A percentile compares a stretch with the other conserved stretches of the same genome.
Evolutionary conservation across 2,113 vertebrate species (phyloP).

Genomic region (Zeus faber): DNA sequence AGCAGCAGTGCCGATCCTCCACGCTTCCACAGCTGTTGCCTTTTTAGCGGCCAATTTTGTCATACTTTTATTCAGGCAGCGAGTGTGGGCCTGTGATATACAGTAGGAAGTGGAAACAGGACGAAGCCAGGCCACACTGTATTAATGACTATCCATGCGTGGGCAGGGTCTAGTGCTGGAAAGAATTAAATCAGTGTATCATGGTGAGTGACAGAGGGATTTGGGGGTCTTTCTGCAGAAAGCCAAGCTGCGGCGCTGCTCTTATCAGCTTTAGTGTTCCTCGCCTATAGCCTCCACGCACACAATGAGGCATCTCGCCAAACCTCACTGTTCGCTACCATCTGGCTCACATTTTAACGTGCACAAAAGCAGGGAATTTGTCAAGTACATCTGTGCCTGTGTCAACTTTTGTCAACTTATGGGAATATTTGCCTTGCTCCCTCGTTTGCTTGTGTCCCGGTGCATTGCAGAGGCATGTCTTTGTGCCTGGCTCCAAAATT

Average conservation of each 20-base stretch:
- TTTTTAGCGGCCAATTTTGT: slow-evolving; percentile 37
- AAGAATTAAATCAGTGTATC: slow-evolving; percentile 70
- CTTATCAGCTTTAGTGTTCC: slow-evolving; percentile 70
- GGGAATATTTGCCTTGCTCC: slow-evolving; percentile 68
- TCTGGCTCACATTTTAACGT: slow-evolving; percentile 77
- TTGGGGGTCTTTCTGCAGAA: slow-evolving; percentile 58
- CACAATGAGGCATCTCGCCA: slow-evolving; percentile 68
- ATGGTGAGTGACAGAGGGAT: slow-evolving; percentile 68
- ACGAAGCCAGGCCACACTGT: slow-evolving; percentile 53
- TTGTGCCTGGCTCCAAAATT: slow-evolving; percentile 42
- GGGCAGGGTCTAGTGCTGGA: slow-evolving; percentile 65
- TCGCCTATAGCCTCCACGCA: slow-evolving; percentile 58
- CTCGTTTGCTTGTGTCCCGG: slow-evolving; percentile 35
- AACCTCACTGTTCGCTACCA: slow-evolving; percentile 69
- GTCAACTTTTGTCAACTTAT: slow-evolving; percentile 75
- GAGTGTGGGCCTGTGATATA: slow-evolving; percentile 52
- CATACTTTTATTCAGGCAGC: slow-evolving; percentile 32
- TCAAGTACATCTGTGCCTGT: slow-evolving; percentile 75
- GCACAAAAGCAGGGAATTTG: slow-evolving; percentile 77
- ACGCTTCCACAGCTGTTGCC: slow-evolving; percentile 31
- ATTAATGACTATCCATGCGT: slow-evolving; percentile 58
- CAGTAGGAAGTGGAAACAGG: slow-evolving; percentile 63
- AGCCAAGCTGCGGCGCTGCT: slow-evolving; percentile 44
- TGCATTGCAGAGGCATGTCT: slow-evolving; percentile 37
- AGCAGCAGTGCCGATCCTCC: too few relatives aligned